Conservation (phyloP, 2,888 invertebrate genomes). For the Petrolisthes cinctipes region DNA sequence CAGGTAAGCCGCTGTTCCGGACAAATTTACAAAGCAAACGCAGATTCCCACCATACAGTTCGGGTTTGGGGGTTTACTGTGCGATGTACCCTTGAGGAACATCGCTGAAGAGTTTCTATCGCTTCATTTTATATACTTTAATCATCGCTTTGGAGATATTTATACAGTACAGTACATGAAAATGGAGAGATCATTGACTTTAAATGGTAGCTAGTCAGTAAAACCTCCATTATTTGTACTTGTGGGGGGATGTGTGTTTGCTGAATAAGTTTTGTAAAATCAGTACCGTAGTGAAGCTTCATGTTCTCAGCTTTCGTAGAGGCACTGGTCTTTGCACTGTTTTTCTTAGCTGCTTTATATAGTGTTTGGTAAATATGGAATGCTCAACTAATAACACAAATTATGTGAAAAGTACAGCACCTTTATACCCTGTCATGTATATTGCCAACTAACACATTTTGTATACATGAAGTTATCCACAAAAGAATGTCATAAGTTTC, state of each 20-base stretch:
- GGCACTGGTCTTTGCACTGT: no score
- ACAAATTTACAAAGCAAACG: slow-evolving; percentile 13
- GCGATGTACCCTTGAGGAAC: not conserved
- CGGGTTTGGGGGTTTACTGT: slow-evolving; percentile 48
- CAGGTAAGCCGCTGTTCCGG: not conserved
- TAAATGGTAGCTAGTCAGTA: not conserved
- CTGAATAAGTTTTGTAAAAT: slow-evolving; percentile 5
- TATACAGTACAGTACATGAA: not conserved
- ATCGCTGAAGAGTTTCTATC: not conserved
- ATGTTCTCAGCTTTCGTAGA: no score
- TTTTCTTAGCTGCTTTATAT: no score
- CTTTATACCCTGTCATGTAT: no score
- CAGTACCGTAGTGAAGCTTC: not conserved
- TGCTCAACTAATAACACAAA: no score
- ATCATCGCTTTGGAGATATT: not conserved
- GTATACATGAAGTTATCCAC: no score
- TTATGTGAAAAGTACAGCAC: no score
- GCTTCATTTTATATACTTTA: not conserved
- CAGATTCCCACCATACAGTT: slow-evolving; percentile 45
- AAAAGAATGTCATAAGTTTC: no score
- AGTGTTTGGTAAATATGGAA: no score
- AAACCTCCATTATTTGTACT: slow-evolving; percentile 6
- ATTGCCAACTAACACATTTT: no score
- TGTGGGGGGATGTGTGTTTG: slow-evolving; percentile 16
- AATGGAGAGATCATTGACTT: not conserved